These are phyloP conservation scores for Momotus momota DNA, from an alignment of 2,797 vertebrate genomes.

Conservation along the genomic window DNA sequence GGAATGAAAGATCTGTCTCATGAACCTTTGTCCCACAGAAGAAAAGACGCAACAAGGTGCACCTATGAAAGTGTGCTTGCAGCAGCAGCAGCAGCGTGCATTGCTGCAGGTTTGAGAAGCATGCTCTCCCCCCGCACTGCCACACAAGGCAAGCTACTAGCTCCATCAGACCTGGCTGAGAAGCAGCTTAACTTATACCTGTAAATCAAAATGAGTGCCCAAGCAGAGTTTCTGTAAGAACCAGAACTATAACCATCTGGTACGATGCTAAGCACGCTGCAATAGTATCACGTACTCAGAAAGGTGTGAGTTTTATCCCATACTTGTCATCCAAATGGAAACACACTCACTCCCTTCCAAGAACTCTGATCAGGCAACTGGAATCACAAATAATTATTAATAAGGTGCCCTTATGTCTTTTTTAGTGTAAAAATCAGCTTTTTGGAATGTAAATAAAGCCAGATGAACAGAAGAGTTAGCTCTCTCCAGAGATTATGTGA, in stretches of 20 bases:
- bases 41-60: not conserved
- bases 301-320: not conserved
- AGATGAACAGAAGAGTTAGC: not conserved
- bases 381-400: not conserved
- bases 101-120: not conserved
- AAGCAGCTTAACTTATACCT: not conserved
- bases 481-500: not conserved
- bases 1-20: not conserved
- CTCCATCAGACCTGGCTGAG: not conserved
- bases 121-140: accelerated
- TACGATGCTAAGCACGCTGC: not conserved
- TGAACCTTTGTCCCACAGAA: not conserved
- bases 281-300: not conserved
- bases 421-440: not conserved
- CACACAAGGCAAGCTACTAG: not conserved
- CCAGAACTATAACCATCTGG: not conserved
- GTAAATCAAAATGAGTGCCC: not conserved
- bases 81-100: not conserved
- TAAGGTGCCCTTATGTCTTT: not conserved
- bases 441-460: not conserved
- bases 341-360: not conserved
- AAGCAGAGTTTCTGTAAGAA: not conserved
- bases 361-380: not conserved
- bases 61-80: not conserved
- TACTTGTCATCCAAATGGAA: not conserved